These are phyloP conservation scores for Anthophora plumipes DNA, from an alignment of 2,888 invertebrate genomes.

Conservation along the genomic window DNA sequence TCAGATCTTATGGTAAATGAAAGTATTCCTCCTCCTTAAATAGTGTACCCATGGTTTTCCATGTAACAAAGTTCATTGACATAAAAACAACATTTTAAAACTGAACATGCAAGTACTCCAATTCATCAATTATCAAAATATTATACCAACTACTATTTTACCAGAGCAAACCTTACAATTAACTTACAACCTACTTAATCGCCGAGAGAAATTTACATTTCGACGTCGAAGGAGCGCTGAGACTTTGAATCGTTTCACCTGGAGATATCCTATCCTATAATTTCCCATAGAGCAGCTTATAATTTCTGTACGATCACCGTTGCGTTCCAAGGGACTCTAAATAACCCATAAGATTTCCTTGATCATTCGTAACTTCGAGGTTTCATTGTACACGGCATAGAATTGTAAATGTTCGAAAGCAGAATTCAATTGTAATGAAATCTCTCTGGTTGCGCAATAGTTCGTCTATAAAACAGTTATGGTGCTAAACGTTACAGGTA, in stretches of 20 bases:
- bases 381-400: conserved; percentile 19
- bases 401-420: conserved; percentile 5
- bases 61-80: background rate
- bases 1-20: background rate
- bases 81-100: background rate
- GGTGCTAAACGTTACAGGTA: conserved; percentile 73
- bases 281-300: background rate
- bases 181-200: too few species aligned
- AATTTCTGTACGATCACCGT: background rate
- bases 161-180: background rate
- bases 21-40: background rate
- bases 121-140: background rate
- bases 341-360: background rate
- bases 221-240: conserved; percentile 1
- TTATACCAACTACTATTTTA: background rate
- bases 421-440: conserved; percentile 24
- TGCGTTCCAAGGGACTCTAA: background rate
- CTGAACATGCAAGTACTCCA: background rate
- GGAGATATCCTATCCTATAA: too few species aligned
- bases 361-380: background rate
- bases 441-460: conserved; percentile 33
- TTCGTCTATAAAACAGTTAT: conserved; percentile 66
- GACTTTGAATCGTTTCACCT: conserved; percentile 16
- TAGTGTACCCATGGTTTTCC: background rate
- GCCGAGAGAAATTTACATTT: background rate